These are phyloP conservation scores for Psilopsiagon aymara DNA, from an alignment of 2,113 vertebrate species.

Conservation along the genomic window DNA sequence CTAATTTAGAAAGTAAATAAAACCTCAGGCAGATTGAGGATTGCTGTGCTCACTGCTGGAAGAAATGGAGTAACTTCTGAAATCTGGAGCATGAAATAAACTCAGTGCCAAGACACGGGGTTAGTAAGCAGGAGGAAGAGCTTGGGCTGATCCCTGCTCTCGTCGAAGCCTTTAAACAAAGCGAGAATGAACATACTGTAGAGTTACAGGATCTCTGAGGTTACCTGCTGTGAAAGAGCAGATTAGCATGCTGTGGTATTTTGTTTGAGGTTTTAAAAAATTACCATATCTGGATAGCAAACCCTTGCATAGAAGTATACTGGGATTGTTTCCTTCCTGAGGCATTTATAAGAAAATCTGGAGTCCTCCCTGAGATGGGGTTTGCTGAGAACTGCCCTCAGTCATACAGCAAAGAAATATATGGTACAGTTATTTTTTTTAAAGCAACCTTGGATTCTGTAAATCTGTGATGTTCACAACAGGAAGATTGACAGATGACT, in stretches of 20 bases:
- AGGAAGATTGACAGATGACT: slow-evolving; percentile 21
- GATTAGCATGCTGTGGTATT: slow-evolving; percentile 47
- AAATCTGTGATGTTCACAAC: neutral
- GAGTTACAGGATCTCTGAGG: neutral
- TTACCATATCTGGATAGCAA: neutral
- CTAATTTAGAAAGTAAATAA: neutral
- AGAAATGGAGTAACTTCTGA: neutral
- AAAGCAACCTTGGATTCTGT: neutral
- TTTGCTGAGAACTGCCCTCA: neutral
- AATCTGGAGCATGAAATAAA: neutral
- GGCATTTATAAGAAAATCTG: neutral
- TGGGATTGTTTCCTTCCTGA: neutral
- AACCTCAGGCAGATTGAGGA: neutral
- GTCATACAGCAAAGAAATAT: neutral
- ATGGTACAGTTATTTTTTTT: neutral
- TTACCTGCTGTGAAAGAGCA: slow-evolving; percentile 43
- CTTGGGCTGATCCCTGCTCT: neutral
- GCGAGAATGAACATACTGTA: neutral
- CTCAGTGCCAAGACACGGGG: fast-evolving
- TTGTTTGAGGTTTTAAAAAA: slow-evolving; percentile 30
- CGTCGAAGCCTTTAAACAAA: neutral
- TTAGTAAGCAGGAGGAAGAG: neutral
- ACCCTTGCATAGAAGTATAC: neutral
- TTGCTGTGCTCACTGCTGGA: neutral
- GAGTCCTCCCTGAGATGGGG: neutral